Percentiles rank a stretch among this genome's conserved stretches.
phyloP scores from a whole-genome alignment of 53 echinoderm and acorn worm genomes.

The Temnopleurus reevesii region DNA sequence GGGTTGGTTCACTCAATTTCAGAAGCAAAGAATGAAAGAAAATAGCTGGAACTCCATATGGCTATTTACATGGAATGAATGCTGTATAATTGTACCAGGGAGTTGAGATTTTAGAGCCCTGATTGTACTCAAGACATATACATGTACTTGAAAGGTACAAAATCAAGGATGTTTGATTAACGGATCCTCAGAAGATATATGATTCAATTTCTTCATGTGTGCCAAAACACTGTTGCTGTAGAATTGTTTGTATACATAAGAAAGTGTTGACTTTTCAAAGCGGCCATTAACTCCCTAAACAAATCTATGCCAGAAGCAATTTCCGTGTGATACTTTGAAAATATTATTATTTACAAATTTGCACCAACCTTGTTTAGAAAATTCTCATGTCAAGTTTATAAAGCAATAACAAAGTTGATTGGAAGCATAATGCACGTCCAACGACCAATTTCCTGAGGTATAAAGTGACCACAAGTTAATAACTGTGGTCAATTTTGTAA shows the following conservation, averaged over 20 bases:
- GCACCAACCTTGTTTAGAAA: neutral
- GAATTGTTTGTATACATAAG: neutral
- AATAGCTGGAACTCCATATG: too few relatives aligned
- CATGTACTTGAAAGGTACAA: too few relatives aligned
- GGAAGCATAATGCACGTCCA: neutral
- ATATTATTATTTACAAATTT: neutral
- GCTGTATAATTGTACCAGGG: too few relatives aligned
- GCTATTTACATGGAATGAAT: too few relatives aligned
- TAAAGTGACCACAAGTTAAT: conserved; percentile 15
- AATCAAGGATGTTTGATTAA: too few relatives aligned
- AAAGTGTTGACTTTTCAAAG: neutral
- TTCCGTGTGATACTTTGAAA: neutral
- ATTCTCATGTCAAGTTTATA: neutral
- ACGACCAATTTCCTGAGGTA: conserved; percentile 17
- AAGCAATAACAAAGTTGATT: neutral
- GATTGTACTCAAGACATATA: too few relatives aligned
- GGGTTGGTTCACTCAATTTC: too few relatives aligned
- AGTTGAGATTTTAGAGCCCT: too few relatives aligned
- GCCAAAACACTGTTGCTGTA: too few relatives aligned
- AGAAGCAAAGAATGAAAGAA: too few relatives aligned
- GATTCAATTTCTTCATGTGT: too few relatives aligned
- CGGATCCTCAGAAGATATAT: too few relatives aligned
- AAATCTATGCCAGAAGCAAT: neutral
- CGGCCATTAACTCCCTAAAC: neutral
- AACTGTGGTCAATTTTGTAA: conserved; percentile 14